phyloP scores from a whole-genome alignment of 1,140 invertebrate genomes.

The Argopecten irradians region DNA sequence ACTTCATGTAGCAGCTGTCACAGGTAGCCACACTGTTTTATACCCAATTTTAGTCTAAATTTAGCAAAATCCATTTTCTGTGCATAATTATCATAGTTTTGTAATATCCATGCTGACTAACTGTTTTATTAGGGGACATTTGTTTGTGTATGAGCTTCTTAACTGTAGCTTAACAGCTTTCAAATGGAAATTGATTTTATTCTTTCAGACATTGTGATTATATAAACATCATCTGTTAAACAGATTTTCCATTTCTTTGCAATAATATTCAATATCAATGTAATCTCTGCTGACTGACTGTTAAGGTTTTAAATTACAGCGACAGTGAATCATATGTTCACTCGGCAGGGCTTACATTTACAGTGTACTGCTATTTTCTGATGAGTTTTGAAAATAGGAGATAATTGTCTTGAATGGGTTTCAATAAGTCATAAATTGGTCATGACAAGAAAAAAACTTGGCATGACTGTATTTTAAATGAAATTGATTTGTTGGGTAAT shows the following conservation, averaged over 20 bases:
- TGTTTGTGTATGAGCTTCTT: no score
- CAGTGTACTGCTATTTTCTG: background rate
- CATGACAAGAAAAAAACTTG: background rate
- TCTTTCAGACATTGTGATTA: background rate
- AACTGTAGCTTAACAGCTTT: no score
- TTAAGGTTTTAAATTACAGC: background rate
- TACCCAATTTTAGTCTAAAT: no score
- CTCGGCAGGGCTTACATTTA: background rate
- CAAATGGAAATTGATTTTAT: constrained; percentile 12
- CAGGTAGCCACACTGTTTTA: background rate
- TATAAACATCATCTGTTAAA: constrained; percentile 17
- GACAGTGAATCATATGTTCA: background rate
- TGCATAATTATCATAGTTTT: no score
- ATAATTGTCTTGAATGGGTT: constrained; percentile 1
- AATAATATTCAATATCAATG: background rate
- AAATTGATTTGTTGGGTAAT: background rate
- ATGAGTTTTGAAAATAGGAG: constrained; percentile 14
- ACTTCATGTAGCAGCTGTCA: no score
- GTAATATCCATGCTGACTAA: no score
- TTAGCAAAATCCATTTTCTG: no score
- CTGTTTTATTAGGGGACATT: no score
- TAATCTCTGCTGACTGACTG: background rate
- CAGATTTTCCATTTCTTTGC: background rate
- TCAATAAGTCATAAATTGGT: constrained; percentile 18
- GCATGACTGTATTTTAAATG: background rate